phyloP scores from a whole-genome alignment of 2,797 vertebrate genomes.

The Cyclura pinguis region DNA sequence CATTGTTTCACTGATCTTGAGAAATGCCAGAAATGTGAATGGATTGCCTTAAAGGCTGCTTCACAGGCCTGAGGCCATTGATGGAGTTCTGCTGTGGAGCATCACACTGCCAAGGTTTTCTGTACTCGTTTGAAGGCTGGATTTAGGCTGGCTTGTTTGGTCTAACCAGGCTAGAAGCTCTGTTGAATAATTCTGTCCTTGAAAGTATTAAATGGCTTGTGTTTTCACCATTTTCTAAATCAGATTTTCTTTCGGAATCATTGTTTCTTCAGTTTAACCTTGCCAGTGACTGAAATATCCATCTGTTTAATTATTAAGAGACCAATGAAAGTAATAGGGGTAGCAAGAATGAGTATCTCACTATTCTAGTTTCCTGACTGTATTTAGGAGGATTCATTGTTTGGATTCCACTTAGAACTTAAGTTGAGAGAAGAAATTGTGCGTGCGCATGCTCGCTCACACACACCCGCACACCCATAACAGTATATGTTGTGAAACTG shows the following conservation, averaged over 20 bases:
- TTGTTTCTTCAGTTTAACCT: not conserved
- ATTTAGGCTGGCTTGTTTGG: too few relatives aligned
- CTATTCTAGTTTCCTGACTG: not conserved
- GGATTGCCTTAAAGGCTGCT: not conserved
- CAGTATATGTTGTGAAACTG: not conserved
- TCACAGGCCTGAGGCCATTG: not conserved
- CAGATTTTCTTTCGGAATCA: slow-evolving; percentile 7
- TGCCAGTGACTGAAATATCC: not conserved
- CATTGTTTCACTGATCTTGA: not conserved
- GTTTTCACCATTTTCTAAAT: not conserved
- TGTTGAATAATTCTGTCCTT: not conserved
- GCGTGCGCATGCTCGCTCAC: not conserved
- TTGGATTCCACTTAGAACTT: not conserved
- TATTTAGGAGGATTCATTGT: not conserved
- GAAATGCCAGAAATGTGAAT: not conserved
- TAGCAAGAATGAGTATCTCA: not conserved
- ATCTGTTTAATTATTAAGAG: not conserved
- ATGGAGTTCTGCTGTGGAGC: not conserved
- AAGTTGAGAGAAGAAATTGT: not conserved
- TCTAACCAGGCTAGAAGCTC: not conserved
- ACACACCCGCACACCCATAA: too few relatives aligned
- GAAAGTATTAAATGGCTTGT: not conserved
- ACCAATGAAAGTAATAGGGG: not conserved
- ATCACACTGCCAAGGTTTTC: not conserved
- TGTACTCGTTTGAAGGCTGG: not conserved